These are phyloP conservation scores for Phyllostomus discolor DNA, from an alignment of 2,113 vertebrate genomes.

Conservation along the genomic window DNA sequence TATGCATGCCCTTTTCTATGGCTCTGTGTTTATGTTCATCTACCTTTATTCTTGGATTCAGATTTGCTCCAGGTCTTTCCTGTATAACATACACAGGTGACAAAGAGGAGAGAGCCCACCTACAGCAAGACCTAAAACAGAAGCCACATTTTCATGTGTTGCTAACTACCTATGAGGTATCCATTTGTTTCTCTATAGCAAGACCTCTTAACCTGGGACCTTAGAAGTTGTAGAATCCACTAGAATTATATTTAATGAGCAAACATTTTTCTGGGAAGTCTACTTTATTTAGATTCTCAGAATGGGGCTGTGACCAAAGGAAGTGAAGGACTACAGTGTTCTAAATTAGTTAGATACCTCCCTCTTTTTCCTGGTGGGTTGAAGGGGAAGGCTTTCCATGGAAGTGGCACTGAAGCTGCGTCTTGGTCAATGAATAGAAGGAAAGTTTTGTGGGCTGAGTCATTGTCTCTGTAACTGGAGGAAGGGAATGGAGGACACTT, in stretches of 20 bases:
- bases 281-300: neutral
- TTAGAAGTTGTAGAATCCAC: neutral
- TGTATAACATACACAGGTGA: slow-evolving; percentile 86
- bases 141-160: slow-evolving; percentile 79
- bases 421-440: neutral
- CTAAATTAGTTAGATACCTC: neutral
- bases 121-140: slow-evolving; percentile 79
- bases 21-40: neutral
- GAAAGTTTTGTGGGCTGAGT: neutral
- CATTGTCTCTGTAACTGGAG: neutral
- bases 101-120: slow-evolving; percentile 84
- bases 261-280: neutral
- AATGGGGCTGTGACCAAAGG: neutral
- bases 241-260: neutral
- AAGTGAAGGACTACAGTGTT: neutral
- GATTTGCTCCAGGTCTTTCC: slow-evolving; percentile 86
- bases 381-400: neutral
- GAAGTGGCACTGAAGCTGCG: neutral
- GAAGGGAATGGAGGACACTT: neutral
- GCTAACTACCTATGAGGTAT: slow-evolving; percentile 92
- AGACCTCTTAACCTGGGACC: neutral
- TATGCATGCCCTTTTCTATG: neutral
- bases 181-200: neutral
- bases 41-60: slow-evolving; percentile 69
- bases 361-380: neutral